These are phyloP conservation scores for Trogon surrucura DNA, from an alignment of 2,113 vertebrate genomes.

Conservation along the genomic window DNA sequence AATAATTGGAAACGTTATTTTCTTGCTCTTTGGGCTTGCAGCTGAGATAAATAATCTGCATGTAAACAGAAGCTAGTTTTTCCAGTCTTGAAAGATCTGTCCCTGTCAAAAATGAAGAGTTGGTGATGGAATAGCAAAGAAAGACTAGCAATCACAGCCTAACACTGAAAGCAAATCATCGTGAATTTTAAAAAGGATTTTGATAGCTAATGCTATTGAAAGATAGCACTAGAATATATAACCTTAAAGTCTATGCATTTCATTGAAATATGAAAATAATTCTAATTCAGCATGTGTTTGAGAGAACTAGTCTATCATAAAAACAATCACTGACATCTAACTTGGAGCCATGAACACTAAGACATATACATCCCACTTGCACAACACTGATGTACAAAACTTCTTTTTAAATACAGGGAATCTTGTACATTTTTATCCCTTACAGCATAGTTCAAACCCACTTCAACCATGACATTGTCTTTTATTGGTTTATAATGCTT, in stretches of 20 bases:
- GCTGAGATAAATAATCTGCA: neutral
- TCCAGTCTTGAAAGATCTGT: neutral
- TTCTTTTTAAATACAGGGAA: neutral
- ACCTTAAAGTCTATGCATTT: neutral
- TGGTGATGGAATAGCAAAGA: neutral
- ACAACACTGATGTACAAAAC: rapidly evolving
- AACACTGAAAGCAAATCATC: neutral
- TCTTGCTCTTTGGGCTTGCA: neutral
- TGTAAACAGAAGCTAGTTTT: neutral
- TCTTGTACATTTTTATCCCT: neutral
- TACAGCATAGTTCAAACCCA: neutral
- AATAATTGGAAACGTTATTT: neutral
- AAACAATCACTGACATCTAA: neutral
- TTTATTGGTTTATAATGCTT: neutral
- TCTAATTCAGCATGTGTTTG: neutral
- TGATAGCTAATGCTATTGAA: neutral
- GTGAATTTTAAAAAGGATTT: neutral
- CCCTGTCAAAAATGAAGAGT: neutral
- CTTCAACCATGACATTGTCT: neutral
- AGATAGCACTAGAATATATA: neutral
- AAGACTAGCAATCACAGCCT: neutral
- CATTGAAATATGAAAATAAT: neutral
- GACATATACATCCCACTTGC: neutral
- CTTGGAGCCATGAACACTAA: neutral
- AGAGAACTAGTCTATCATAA: neutral